Evolutionary conservation across 2,113 vertebrate species (phyloP).

Genomic region (rabbit (Oryctolagus cuniculus)): mOryCun1.1 NC_091433.1:140688501-140689000

Average conservation of each 20-base stretch:
- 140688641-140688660: conserved; percentile 59
- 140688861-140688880: too few species aligned
- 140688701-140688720: conserved; percentile 21
- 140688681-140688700: conserved; percentile 6
- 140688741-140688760: background rate
- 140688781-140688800: conserved; percentile 45
- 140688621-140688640: background rate
- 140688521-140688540: conserved; percentile 34
- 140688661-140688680: conserved; percentile 31
- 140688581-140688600: conserved; percentile 41
- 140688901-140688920: too few species aligned
- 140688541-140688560: conserved; percentile 8
- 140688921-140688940: too few species aligned
- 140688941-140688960: too few species aligned
- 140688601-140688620: conserved; percentile 19
- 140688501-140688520: background rate
- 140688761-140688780: background rate
- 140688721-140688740: conserved; percentile 37
- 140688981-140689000: too few species aligned
- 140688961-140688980: too few species aligned
- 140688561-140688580: background rate
- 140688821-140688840: conserved; percentile 21
- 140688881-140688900: too few species aligned
- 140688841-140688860: conserved; percentile 30
- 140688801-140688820: conserved; percentile 55